Percentiles rank a stretch among this genome's conserved stretches.
Evolutionary conservation across 2,888 invertebrate genomes (phyloP).

Genomic region (Endomychus coccineus): DNA sequence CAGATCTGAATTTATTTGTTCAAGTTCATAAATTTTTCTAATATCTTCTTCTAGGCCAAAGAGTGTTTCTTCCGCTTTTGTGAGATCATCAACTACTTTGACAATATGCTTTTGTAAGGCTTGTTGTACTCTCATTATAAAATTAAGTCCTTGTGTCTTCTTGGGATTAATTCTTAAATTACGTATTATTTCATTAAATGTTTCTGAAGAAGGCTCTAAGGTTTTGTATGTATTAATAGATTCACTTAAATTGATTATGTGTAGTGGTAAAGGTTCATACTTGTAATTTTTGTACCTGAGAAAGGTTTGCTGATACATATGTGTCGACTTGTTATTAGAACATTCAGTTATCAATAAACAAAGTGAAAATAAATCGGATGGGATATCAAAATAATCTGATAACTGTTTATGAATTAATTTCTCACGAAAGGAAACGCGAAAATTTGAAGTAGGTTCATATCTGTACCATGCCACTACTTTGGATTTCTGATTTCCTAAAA

Average conservation of each 20-base stretch:
- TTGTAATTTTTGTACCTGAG: slow-evolving; percentile 45
- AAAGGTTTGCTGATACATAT: slow-evolving; percentile 56
- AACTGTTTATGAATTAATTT: slow-evolving; percentile 57
- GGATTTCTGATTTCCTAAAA: slow-evolving; percentile 48
- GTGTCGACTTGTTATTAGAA: slow-evolving; percentile 50
- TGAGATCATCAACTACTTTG: slow-evolving; percentile 31
- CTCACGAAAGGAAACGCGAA: slow-evolving; percentile 55
- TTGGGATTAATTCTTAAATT: slow-evolving; percentile 28
- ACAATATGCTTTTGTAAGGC: slow-evolving; percentile 36
- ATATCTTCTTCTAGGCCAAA: slow-evolving; percentile 41
- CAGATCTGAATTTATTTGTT: too few species aligned
- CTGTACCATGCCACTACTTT: slow-evolving; percentile 64
- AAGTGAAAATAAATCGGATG: slow-evolving; percentile 54
- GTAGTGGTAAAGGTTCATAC: slow-evolving; percentile 34
- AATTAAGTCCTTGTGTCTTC: slow-evolving; percentile 27
- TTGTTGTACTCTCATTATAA: slow-evolving; percentile 35
- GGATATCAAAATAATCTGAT: slow-evolving; percentile 50
- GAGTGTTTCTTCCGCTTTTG: slow-evolving; percentile 34
- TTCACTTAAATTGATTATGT: slow-evolving; percentile 47
- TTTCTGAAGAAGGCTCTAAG: slow-evolving; percentile 31
- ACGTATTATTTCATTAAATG: slow-evolving; percentile 32
- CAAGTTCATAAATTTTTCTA: too few species aligned
- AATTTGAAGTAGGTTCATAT: slow-evolving; percentile 49
- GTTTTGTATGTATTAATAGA: slow-evolving; percentile 35
- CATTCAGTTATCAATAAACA: slow-evolving; percentile 53